These are phyloP conservation scores for Stenodema calcarata DNA, from an alignment of 2,888 invertebrate genomes.

Conservation along the genomic window DNA sequence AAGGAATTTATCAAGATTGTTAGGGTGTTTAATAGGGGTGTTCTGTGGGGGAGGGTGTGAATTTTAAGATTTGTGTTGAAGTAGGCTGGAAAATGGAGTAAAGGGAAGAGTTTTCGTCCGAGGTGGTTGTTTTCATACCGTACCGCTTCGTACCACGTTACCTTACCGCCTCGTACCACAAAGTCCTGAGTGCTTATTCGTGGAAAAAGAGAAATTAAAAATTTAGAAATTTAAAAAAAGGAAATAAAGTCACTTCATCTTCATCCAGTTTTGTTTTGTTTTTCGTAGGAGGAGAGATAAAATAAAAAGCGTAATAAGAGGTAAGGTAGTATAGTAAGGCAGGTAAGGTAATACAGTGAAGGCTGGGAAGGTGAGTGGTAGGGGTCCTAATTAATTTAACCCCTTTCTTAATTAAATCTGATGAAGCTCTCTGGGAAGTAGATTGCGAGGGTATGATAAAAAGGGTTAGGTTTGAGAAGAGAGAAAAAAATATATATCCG, in stretches of 20 bases:
- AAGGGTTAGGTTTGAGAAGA: not conserved
- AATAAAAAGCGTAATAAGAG: not conserved
- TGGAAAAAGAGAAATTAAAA: too few relatives aligned
- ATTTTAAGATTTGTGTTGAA: not conserved
- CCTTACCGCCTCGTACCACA: not conserved
- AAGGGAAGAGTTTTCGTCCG: not conserved
- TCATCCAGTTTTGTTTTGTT: not conserved
- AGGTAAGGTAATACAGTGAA: not conserved
- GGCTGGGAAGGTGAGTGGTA: not conserved
- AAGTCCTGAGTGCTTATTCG: too few relatives aligned
- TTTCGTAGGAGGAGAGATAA: not conserved
- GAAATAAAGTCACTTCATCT: not conserved
- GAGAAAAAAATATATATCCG: not conserved
- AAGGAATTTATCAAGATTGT: not conserved
- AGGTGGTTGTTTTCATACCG: not conserved
- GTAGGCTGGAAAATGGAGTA: not conserved
- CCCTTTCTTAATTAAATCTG: slow-evolving; percentile 13
- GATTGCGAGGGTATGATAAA: not conserved
- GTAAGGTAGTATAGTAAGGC: not conserved
- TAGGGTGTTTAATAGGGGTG: not conserved
- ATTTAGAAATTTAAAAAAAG: not conserved
- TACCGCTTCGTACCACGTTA: not conserved
- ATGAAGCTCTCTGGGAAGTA: not conserved
- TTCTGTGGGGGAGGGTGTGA: too few relatives aligned
- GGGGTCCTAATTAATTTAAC: slow-evolving; percentile 8